Evolutionary conservation across 2,113 vertebrate genomes (phyloP), one percentile per base, ranked within the genome.

Genomic region (Myrmecophaga tridactyla): DNA sequence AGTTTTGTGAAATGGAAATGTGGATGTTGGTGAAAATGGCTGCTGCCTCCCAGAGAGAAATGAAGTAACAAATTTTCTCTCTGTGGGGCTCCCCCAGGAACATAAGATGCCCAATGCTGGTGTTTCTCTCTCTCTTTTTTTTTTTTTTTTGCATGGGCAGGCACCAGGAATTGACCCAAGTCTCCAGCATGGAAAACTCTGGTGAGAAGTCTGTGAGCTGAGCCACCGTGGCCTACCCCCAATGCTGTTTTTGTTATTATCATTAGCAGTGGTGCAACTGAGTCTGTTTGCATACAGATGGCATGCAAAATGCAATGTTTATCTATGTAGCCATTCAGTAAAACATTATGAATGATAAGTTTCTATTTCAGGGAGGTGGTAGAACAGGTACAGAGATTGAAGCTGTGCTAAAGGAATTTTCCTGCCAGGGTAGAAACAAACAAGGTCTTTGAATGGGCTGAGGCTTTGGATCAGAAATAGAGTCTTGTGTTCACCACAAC

Each of bases 1-100:
- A 67, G 60, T 34, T 90, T 76, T 80, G 65, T 94, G 86, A 96
- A 83, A 70, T 90, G 89, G 93, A 93, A 95, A 89, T 41, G 41
- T 15, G 48, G 69, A 93, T 34, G 46, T 48, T 41, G 51, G 23
- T 83, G 90, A 89, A 85, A 90, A 86, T 83, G 63, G 62, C 72
- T 89, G 63, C 82, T 15, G 34, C 21, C 2, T 83, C 69, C 60
- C 51, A 0, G 48, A 72, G 84, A 96, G 36, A 87, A 94, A 93
- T 78, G 20, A 67, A 36, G 8, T 48, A 53, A 90, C 86, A 93
- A 89, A 94, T 84, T 90, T 53, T 72, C 94, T 60, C 92, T 82
- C 46, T 63, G 29, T 65, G 89, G 91, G 62, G 21, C 94, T 89
- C 75, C 25, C 62, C 39, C 46, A 23, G 82, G n/a, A 92, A 78